Evolutionary conservation across 2,113 vertebrate genomes (phyloP).

Genomic region (Eublepharis macularius): DNA sequence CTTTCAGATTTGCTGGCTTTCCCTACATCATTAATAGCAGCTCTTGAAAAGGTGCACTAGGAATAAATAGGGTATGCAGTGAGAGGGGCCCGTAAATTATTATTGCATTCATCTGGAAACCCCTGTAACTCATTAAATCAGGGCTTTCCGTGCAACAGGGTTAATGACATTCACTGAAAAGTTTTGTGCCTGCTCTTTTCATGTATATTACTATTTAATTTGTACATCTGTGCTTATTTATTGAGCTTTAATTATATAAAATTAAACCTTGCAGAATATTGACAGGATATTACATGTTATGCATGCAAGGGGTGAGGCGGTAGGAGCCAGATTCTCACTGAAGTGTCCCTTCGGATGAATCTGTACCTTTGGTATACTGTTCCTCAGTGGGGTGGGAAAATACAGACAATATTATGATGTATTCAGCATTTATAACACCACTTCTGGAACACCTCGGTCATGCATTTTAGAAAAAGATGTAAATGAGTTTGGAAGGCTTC

Average conservation of each 20-base stretch:
- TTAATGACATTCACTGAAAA: constrained; percentile 60
- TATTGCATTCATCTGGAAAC: constrained; percentile 56
- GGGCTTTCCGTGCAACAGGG: constrained; percentile 52
- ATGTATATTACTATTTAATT: constrained; percentile 39
- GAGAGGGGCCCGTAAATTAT: constrained; percentile 50
- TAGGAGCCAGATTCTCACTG: too few relatives aligned
- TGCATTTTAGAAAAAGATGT: neutral
- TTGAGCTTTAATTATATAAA: constrained; percentile 54
- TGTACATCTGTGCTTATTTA: constrained; percentile 45
- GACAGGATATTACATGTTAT: neutral
- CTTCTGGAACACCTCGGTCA: too few relatives aligned
- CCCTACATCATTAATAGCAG: constrained; percentile 33
- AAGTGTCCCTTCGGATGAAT: neutral
- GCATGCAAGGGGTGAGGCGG: neutral
- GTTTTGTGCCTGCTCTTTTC: constrained; percentile 47
- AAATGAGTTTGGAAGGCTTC: neutral
- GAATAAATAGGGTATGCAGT: constrained; percentile 61
- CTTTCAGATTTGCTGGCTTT: neutral
- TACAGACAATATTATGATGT: neutral
- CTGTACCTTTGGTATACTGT: neutral
- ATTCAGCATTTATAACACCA: neutral
- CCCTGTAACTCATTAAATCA: constrained; percentile 47
- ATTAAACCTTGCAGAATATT: constrained; percentile 46
- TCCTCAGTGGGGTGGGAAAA: neutral
- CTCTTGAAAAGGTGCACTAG: constrained; percentile 42